Conservation (phyloP, 2,888 invertebrate species). For the Tetropium fuscum region DNA sequence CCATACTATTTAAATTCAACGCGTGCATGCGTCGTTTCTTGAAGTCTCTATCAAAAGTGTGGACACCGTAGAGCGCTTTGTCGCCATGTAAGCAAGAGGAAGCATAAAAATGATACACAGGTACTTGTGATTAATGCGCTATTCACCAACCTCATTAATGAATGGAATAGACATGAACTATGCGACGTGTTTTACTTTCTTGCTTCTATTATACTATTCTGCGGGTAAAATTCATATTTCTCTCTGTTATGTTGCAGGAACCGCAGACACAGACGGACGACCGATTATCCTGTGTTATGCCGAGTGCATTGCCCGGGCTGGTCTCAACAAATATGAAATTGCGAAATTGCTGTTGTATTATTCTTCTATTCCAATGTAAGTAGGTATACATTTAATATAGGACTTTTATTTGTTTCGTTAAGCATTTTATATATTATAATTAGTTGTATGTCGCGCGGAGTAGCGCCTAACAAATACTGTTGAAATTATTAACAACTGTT, state of each 20-base stretch:
- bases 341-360: slow-evolving; percentile 80
- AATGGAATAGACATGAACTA: slow-evolving; percentile 7
- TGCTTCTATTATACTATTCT: neutral
- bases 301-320: slow-evolving; percentile 70
- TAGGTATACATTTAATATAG: slow-evolving; percentile 23
- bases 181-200: neutral
- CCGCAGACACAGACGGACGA: slow-evolving; percentile 73
- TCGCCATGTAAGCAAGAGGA: slow-evolving; percentile 37
- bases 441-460: no score
- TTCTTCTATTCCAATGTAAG: slow-evolving; percentile 78
- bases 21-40: slow-evolving; percentile 25
- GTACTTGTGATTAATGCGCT: slow-evolving; percentile 19
- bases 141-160: slow-evolving; percentile 20
- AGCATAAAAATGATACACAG: slow-evolving; percentile 35
- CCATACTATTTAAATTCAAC: slow-evolving; percentile 21
- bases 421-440: neutral
- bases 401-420: neutral
- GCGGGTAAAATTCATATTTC: slow-evolving; percentile 5
- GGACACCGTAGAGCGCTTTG: slow-evolving; percentile 27
- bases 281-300: slow-evolving; percentile 77
- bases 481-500: no score
- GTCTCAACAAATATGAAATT: slow-evolving; percentile 75
- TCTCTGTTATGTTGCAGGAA: slow-evolving; percentile 70
- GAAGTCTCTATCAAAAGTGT: slow-evolving; percentile 35
- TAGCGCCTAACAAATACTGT: no score